phyloP scores from a whole-genome alignment of 2,113 vertebrate species.

The Proteles cristata region DNA sequence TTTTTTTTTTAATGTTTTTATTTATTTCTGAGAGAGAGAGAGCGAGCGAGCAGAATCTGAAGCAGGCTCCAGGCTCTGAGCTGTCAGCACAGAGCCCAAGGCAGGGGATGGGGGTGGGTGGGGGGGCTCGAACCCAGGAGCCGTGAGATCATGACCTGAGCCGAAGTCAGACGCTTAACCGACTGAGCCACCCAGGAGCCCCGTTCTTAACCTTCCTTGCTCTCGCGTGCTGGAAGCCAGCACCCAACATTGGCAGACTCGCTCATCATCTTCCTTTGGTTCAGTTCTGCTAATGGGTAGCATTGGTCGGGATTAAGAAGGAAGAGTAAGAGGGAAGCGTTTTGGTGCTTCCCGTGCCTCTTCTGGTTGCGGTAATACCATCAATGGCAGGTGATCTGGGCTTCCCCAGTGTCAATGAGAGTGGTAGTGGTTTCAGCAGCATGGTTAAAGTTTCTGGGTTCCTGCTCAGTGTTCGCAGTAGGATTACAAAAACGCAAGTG shows the following conservation, averaged over 20 bases:
- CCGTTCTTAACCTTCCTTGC: too few relatives aligned
- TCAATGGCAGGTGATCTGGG: not conserved
- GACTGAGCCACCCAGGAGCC: too few relatives aligned
- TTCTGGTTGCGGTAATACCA: not conserved
- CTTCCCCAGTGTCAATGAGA: not conserved
- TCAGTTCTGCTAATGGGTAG: not conserved
- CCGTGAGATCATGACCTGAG: too few relatives aligned
- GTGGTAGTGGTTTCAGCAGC: not conserved
- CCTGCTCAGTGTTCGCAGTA: not conserved
- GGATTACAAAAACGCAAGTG: not conserved
- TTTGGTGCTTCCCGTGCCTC: not conserved
- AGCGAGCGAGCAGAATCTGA: too few relatives aligned
- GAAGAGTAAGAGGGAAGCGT: not conserved
- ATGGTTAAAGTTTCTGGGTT: not conserved
- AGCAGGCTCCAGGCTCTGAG: too few relatives aligned
- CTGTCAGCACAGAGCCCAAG: too few relatives aligned
- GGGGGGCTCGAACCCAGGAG: too few relatives aligned
- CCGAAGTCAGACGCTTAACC: too few relatives aligned
- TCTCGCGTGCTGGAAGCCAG: not conserved
- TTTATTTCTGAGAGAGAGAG: too few relatives aligned
- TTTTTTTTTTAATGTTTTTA: too few relatives aligned
- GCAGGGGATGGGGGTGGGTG: too few relatives aligned
- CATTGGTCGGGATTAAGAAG: not conserved
- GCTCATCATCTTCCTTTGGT: not conserved
- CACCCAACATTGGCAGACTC: accelerated